Base-by-base conservation (phyloP, 2,113 vertebrate species). In the Guaruba guarouba region DNA sequence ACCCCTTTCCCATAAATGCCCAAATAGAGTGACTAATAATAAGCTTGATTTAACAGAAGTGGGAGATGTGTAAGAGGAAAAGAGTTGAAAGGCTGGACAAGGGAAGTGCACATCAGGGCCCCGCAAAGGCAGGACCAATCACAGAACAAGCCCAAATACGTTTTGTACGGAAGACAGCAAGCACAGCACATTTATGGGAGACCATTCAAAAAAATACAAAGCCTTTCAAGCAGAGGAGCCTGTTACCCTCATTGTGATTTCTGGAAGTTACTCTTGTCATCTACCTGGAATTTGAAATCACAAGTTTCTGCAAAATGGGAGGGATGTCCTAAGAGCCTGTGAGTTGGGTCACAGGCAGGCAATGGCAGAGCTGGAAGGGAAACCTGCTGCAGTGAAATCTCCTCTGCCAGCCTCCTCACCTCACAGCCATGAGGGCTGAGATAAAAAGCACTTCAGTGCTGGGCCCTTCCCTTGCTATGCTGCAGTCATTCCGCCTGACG, bases 41-140 rank as follows among this genome's bases (percentile, higher is more conserved):
- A 46, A 86, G 49, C 71, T 92, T 82, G 57, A 86, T 84, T 92
- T 87, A 93, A 75, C 24, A 87, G 46, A 80, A 95, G 55, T 28
- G 79, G 82, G 54, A 93, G 90, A 52, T 0, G 7, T 24, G n/a
- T 37, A 63, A 79, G 37, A 90, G 55, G 78, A 90, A 80, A 96
- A 73, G 44, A 96, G 48, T 46, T 62, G 86, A 90, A 86, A 28
- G 54, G 69, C 67, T 61, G 39, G 76, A 73, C 25, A 82, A 55
- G 71, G 74, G 49, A 62, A 89, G 55, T 6, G 12, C 39, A 28
- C 2, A 5, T 35, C 24, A 49, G 46, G 17, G 23, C 68, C 39
- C 63, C 82, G 49, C 27, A 66, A 69, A 93, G 37, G 64, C 61
- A 54, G 43, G 54, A 76, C 54, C 35, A n/a, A 33, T 31, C 76